Conservation (phyloP, 2,797 vertebrate genomes). For the Semotilus atromaculatus region DNA sequence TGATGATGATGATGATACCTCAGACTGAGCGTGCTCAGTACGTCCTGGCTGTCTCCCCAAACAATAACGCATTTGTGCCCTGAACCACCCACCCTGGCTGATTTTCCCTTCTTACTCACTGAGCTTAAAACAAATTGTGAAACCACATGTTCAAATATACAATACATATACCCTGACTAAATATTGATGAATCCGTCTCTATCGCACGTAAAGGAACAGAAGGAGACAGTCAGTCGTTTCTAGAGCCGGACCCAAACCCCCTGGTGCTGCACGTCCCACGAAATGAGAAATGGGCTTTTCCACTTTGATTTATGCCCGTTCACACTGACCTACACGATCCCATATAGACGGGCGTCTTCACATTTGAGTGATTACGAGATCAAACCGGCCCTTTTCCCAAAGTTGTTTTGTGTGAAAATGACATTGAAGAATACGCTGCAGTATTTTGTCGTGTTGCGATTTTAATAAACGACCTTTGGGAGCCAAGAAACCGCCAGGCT, state of each 20-base stretch:
- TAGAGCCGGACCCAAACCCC: not conserved
- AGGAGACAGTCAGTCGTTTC: constrained; percentile 23
- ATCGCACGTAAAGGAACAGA: constrained; percentile 8
- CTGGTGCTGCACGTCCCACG: not conserved
- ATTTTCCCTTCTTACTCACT: constrained; percentile 55
- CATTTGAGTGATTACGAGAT: constrained; percentile 32
- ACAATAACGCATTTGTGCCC: constrained; percentile 59
- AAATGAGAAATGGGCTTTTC: constrained; percentile 47
- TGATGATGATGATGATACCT: not conserved
- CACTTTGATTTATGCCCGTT: constrained; percentile 54
- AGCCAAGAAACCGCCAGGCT: constrained; percentile 53
- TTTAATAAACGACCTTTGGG: constrained; percentile 46
- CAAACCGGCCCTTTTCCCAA: not conserved
- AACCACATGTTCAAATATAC: constrained; percentile 64
- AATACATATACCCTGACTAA: constrained; percentile 53
- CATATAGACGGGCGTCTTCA: constrained; percentile 32
- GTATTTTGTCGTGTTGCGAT: constrained; percentile 30
- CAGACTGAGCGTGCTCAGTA: constrained; percentile 10
- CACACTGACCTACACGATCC: constrained; percentile 25
- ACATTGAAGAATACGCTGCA: constrained; percentile 52
- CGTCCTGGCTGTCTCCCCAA: constrained; percentile 21
- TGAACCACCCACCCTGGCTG: constrained; percentile 35
- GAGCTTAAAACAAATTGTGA: constrained; percentile 57
- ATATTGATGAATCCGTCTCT: constrained; percentile 52
- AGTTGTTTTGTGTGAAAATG: constrained; percentile 52